Percentiles rank a stretch among this genome's conserved stretches.
Conservation (phyloP, 2,113 vertebrate species). For the Cricetomys ansorgei region DNA sequence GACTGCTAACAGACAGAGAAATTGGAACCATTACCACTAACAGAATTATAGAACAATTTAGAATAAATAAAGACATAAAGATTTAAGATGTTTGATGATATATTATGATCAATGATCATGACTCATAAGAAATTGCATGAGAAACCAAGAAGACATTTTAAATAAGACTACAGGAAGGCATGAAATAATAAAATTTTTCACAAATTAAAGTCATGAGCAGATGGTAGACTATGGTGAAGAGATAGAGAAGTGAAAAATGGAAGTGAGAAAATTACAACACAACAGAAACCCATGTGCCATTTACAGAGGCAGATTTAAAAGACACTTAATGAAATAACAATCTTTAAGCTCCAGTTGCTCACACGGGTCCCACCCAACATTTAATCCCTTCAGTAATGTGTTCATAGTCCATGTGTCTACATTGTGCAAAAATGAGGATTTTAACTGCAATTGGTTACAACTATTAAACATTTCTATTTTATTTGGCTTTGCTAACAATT, state of each 20-base stretch:
- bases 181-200: constrained; percentile 17
- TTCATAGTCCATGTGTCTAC: not conserved
- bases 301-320: not conserved
- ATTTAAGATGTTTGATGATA: not conserved
- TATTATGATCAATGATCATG: not conserved
- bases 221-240: not conserved
- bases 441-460: not conserved
- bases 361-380: not conserved
- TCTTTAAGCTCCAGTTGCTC: not conserved
- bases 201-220: not conserved
- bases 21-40: not conserved
- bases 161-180: not conserved
- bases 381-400: not conserved
- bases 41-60: not conserved
- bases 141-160: not conserved
- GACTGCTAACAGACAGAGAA: not conserved
- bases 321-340: not conserved
- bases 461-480: not conserved
- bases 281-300: not conserved
- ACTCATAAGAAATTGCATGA: not conserved
- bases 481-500: not conserved
- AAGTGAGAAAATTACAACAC: not conserved
- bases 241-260: constrained; percentile 16
- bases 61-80: not conserved
- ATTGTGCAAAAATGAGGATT: not conserved